Evolutionary conservation across 2,113 vertebrate genomes (phyloP).

Genomic region (Hiodon alosoides): DNA sequence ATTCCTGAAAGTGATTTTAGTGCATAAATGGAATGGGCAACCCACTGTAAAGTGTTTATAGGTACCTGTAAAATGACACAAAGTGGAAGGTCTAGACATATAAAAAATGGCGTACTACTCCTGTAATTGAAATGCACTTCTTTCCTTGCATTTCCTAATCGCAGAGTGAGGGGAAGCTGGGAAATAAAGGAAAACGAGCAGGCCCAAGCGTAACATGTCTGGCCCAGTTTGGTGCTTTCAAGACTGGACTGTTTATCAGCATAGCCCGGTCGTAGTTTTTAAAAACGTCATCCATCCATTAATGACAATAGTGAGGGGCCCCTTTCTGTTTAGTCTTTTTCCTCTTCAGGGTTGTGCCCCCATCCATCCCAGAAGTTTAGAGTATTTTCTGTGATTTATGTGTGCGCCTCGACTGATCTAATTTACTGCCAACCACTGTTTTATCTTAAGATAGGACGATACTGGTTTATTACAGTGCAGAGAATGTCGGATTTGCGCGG

Average conservation of each 20-base stretch:
- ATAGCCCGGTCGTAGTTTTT: not conserved
- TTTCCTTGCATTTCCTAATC: not conserved
- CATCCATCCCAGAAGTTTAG: not conserved
- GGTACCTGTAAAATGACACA: not conserved
- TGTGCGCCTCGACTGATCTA: not conserved
- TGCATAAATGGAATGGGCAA: not conserved
- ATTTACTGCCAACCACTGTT: not conserved
- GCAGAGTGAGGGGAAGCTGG: too few species aligned
- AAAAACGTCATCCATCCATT: not conserved
- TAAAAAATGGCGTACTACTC: too few species aligned
- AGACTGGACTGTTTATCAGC: not conserved
- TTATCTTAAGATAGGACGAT: not conserved
- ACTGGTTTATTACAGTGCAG: not conserved
- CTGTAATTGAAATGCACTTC: too few species aligned
- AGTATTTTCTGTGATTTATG: not conserved
- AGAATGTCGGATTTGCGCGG: not conserved
- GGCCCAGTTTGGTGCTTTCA: not conserved
- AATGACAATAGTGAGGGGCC: not conserved
- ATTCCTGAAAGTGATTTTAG: conserved; percentile 1
- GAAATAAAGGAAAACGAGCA: too few species aligned
- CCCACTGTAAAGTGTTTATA: not conserved
- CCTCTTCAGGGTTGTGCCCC: not conserved
- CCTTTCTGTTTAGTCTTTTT: not conserved
- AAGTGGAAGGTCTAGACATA: too few species aligned
- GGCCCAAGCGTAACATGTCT: not conserved